Conservation (phyloP, 2,113 vertebrate genomes). For the Mormyrus lacerda region DNA sequence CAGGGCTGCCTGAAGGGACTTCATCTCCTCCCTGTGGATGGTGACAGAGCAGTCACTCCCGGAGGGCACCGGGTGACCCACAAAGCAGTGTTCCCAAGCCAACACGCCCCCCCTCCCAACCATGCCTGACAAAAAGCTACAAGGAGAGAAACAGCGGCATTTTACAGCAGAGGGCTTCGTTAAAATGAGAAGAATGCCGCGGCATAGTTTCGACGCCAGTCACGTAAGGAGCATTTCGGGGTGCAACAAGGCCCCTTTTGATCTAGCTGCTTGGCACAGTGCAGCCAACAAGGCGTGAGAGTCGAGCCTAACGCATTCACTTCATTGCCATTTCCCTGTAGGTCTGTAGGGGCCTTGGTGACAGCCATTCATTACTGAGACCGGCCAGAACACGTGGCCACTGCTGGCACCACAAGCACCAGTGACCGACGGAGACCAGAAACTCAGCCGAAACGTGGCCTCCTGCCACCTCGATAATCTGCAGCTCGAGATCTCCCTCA, state of each 20-base stretch:
- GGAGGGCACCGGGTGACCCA: slow-evolving; percentile 1
- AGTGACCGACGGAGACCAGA: not conserved
- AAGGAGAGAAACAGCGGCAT: not conserved
- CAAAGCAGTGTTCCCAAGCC: not conserved
- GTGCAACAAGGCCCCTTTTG: not conserved
- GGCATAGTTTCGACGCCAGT: not conserved
- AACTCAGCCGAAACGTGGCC: not conserved
- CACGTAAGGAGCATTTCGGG: not conserved
- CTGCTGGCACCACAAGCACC: not conserved
- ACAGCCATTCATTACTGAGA: not conserved
- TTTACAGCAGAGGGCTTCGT: not conserved
- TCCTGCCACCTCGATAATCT: not conserved
- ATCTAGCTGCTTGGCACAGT: not conserved
- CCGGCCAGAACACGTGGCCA: not conserved
- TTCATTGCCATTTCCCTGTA: not conserved
- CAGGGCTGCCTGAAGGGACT: slow-evolving; percentile 86
- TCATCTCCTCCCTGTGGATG: slow-evolving; percentile 87
- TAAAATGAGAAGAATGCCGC: not conserved
- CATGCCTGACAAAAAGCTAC: not conserved
- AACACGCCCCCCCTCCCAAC: not conserved
- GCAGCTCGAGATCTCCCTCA: not conserved
- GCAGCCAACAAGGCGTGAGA: not conserved
- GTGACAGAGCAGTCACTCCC: slow-evolving; percentile 37
- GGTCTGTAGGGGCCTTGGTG: not conserved
- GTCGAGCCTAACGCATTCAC: not conserved